These are phyloP conservation scores for Lamprotornis superbus DNA, from an alignment of 2,113 vertebrate species.

Conservation along the genomic window DNA sequence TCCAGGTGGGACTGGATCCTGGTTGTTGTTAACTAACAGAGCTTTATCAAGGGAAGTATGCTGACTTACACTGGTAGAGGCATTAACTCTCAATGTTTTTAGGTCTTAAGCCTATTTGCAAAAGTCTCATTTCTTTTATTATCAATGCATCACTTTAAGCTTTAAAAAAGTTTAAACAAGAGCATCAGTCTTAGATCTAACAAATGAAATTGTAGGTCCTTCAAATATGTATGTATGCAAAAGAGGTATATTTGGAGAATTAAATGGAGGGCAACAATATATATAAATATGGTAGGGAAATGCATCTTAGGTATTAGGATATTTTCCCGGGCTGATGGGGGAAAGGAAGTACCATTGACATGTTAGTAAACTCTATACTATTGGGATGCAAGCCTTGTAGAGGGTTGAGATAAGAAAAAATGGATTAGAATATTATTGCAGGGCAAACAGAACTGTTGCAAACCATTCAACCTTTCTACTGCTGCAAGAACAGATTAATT, in stretches of 20 bases:
- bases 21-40: background rate
- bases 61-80: background rate
- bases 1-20: background rate
- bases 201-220: slow-evolving; percentile 27
- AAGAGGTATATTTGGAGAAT: slow-evolving; percentile 48
- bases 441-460: slow-evolving; percentile 41
- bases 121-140: slow-evolving; percentile 20
- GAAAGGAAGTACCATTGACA: background rate
- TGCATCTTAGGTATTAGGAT: background rate
- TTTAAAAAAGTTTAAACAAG: background rate
- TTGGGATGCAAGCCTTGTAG: slow-evolving; percentile 44
- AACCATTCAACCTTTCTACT: slow-evolving; percentile 62
- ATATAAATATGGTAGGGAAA: background rate
- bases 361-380: slow-evolving; percentile 46
- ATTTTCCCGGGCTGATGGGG: background rate
- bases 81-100: background rate
- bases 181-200: background rate
- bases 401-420: slow-evolving; percentile 68
- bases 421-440: slow-evolving; percentile 60
- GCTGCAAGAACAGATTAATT: slow-evolving; percentile 63
- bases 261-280: slow-evolving; percentile 1
- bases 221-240: slow-evolving; percentile 56
- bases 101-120: slow-evolving; percentile 19
- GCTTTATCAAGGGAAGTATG: background rate
- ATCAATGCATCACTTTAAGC: slow-evolving; percentile 5